Evolutionary conservation across 2,797 vertebrate species (phyloP).

Genomic region (Chlorospingus semifuscus): DNA sequence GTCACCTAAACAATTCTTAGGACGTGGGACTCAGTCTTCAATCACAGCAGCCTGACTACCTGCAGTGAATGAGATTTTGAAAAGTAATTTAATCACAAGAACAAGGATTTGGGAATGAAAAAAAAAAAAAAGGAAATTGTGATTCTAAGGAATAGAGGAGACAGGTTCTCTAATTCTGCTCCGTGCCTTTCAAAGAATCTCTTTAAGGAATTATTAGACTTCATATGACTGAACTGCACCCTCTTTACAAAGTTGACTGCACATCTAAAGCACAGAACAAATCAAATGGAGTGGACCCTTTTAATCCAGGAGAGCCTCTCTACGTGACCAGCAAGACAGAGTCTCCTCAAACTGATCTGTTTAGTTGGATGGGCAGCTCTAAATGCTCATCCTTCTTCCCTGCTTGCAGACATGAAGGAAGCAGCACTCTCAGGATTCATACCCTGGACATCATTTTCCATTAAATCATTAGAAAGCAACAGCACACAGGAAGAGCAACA

Average conservation of each 20-base stretch:
- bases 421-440: neutral
- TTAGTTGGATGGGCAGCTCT: neutral
- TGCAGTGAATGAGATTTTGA: neutral
- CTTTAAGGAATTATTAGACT: neutral
- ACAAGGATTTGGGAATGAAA: neutral
- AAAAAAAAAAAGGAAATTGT: neutral
- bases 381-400: neutral
- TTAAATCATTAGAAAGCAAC: neutral
- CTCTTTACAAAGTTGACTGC: neutral
- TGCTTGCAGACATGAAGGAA: neutral
- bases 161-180: neutral
- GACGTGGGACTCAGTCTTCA: neutral
- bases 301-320: neutral
- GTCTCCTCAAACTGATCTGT: neutral
- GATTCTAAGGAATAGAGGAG: neutral
- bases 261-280: neutral
- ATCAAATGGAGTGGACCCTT: conserved; percentile 4
- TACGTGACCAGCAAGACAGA: neutral
- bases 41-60: neutral
- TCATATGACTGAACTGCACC: neutral
- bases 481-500: neutral
- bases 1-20: neutral
- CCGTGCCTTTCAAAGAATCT: neutral
- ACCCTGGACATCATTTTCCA: neutral
- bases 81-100: neutral